A percentile compares a stretch with the other conserved stretches of the same genome.
Conservation (phyloP, 1,140 invertebrate species). For the Pachyrhynchus sulphureomaculatus region DNA sequence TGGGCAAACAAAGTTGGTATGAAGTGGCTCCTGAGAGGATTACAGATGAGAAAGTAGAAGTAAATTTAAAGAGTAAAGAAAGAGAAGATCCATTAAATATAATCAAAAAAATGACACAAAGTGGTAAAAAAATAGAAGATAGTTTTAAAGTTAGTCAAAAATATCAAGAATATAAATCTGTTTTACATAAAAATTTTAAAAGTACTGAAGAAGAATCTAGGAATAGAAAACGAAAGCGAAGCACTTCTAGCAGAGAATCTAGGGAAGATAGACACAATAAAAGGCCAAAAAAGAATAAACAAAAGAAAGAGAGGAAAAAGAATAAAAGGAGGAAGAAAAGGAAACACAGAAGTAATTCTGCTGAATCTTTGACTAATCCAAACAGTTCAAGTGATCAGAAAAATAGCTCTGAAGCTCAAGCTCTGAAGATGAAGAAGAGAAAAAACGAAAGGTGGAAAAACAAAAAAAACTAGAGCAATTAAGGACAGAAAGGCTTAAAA, state of each 20-base stretch:
- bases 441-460: constrained; percentile 47
- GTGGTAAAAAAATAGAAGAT: constrained; percentile 23
- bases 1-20: constrained; percentile 81
- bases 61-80: constrained; percentile 62
- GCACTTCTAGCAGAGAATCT: neutral
- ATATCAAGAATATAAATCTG: constrained; percentile 32
- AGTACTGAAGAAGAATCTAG: neutral
- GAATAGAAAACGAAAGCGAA: constrained; percentile 18
- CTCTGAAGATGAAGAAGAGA: constrained; percentile 37
- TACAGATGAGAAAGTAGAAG: constrained; percentile 56
- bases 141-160: constrained; percentile 14
- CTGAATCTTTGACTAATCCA: constrained; percentile 34
- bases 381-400: too few species aligned
- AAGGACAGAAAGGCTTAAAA: constrained; percentile 73
- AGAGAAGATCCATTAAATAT: constrained; percentile 72
- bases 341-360: constrained; percentile 33
- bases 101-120: constrained; percentile 62
- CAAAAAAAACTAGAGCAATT: constrained; percentile 69
- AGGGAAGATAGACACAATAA: neutral
- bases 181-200: neutral
- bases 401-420: too few species aligned
- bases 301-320: constrained; percentile 1
- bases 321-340: neutral
- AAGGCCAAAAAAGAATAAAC: constrained; percentile 20
- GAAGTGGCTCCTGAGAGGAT: constrained; percentile 64